Evolutionary conservation across 2,113 vertebrate genomes (phyloP), one percentile per base, ranked within the genome.

Genomic region (Oncorhynchus masou): DNA sequence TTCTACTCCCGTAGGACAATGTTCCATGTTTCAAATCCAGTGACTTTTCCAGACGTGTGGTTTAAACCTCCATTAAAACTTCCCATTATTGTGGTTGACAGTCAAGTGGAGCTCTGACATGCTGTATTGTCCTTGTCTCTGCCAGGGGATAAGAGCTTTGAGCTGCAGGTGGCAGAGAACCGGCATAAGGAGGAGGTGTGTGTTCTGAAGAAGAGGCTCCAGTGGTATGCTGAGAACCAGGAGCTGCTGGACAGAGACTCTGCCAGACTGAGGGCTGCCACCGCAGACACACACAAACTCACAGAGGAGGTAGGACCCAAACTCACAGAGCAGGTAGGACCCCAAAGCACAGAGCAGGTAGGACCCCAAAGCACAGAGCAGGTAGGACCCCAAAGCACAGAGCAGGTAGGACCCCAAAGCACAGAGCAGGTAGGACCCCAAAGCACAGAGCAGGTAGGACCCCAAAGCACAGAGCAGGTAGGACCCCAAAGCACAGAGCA

Each of bases 181-280:
- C 90, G 91, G 15, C 94, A 96, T 90, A 94, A 92, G 77, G 91
- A 95, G 79, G 97, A 99, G 88, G 89, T 97, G 8, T 29, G 49
- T 5, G 85, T 84, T 25, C 90, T 98, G 15, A 95, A 93, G 80
- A 97, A 93, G 79, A 92, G 94, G 78, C 90, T 98, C 75, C 94
- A 94, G 71, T 96, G 96, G 96, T 98, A 95, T 82, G 94, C 96
- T 15, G 96, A 98, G 91, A 98, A 99, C 87, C 97, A 98, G 88
- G 94, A 96, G 62, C 92, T 97, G 71, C 87, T 97, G 84, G 95
- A 97, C 87, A 94, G 90, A 92, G 96, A 98, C 73, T 91, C 95
- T 31, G 78, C 79, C 45, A 90, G 93, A 19, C 95, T 98, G 77
- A 94, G 90, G 90, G 91, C 94, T 59, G 96, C 97, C 73, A 94